Conservation (phyloP, 1,140 invertebrate species). For the Charaxes varanes region DNA sequence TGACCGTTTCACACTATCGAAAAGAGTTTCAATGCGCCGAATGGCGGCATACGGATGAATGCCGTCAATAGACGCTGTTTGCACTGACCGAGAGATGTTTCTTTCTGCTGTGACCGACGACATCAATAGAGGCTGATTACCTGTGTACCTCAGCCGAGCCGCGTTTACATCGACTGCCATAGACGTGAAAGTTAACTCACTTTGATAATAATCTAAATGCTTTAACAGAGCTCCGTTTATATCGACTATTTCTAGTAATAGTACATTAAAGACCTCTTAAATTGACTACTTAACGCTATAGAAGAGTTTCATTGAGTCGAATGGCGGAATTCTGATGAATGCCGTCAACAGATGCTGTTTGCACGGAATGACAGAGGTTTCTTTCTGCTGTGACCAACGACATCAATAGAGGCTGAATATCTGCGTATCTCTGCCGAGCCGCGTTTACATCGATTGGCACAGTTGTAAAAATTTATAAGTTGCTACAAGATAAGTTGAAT, state of each 20-base stretch:
- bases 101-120: slow-evolving; percentile 6
- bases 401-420: slow-evolving; percentile 5
- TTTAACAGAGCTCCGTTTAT: too few relatives aligned
- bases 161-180: not conserved
- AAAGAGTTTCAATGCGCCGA: slow-evolving; percentile 5
- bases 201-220: too few relatives aligned
- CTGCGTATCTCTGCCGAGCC: slow-evolving; percentile 1
- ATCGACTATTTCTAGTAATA: not conserved
- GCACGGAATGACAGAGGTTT: slow-evolving; percentile 1
- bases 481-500: not conserved
- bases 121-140: slow-evolving; percentile 6
- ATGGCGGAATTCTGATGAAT: slow-evolving; percentile 1
- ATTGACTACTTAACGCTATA: slow-evolving; percentile 4
- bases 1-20: slow-evolving; percentile 6
- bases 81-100: slow-evolving; percentile 3
- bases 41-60: slow-evolving; percentile 1
- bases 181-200: too few relatives aligned
- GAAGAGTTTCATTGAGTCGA: slow-evolving; percentile 4
- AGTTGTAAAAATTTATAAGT: too few relatives aligned
- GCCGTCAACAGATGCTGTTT: slow-evolving; percentile 2
- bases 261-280: slow-evolving; percentile 3
- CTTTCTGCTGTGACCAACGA: slow-evolving; percentile 6
- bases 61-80: slow-evolving; percentile 4
- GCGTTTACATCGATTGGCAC: not conserved
- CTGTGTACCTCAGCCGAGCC: slow-evolving; percentile 1